Percentiles rank a stretch among this genome's conserved stretches.
phyloP scores from a whole-genome alignment of 2,797 vertebrate species.

The Cirrhinus molitorella region DNA sequence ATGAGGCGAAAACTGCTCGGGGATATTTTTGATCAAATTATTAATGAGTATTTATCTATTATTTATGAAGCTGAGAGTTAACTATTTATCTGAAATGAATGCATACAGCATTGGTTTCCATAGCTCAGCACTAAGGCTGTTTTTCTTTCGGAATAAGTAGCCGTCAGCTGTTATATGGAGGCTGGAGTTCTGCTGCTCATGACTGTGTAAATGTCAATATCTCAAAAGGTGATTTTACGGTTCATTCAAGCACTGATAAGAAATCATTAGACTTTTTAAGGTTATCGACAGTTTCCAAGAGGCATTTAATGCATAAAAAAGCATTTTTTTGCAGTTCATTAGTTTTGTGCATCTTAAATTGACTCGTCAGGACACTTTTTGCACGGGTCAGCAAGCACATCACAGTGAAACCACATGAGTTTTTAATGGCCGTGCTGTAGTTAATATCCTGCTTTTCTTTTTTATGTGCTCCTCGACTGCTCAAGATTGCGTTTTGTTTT shows the following conservation, averaged over 20 bases:
- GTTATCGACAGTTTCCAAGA: slow-evolving; percentile 77
- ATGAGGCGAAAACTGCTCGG: slow-evolving; percentile 83
- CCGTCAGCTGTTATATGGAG: slow-evolving; percentile 71
- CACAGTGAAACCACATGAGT: slow-evolving; percentile 47
- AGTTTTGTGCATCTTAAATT: slow-evolving; percentile 82
- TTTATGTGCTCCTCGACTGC: slow-evolving; percentile 60
- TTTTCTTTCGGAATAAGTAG: slow-evolving; percentile 69
- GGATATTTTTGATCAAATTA: slow-evolving; percentile 84
- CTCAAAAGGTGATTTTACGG: slow-evolving; percentile 82
- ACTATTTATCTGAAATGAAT: slow-evolving; percentile 82
- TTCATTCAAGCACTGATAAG: slow-evolving; percentile 82
- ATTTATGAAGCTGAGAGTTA: slow-evolving; percentile 79
- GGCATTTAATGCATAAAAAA: slow-evolving; percentile 77
- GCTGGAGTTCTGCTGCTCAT: slow-evolving; percentile 74
- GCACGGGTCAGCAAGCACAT: slow-evolving; percentile 74
- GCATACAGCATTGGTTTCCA: slow-evolving; percentile 74
- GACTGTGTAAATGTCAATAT: slow-evolving; percentile 85
- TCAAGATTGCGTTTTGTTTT: slow-evolving; percentile 56
- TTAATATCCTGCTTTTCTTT: slow-evolving; percentile 57
- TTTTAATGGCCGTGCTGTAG: slow-evolving; percentile 45
- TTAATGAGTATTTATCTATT: slow-evolving; percentile 83
- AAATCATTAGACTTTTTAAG: slow-evolving; percentile 83
- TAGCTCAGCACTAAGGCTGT: slow-evolving; percentile 75
- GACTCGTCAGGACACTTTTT: slow-evolving; percentile 76
- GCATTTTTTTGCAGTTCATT: slow-evolving; percentile 78